phyloP scores from a whole-genome alignment of 2,888 invertebrate genomes.

The Minunthozetes semirufus region DNA sequence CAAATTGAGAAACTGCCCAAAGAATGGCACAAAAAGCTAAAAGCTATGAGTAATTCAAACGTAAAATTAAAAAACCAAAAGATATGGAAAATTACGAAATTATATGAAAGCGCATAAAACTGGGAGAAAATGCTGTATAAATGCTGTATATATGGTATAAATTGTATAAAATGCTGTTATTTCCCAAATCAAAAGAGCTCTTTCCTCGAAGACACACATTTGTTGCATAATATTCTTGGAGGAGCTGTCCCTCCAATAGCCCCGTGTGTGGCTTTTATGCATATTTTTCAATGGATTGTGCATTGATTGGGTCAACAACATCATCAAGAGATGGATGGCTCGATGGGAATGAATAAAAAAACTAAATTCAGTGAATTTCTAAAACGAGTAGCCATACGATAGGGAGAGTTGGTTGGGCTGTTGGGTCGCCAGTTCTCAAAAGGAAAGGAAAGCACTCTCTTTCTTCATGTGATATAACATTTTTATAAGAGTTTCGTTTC shows the following conservation, averaged over 20 bases:
- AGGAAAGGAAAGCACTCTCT: background rate
- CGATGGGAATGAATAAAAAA: constrained; percentile 28
- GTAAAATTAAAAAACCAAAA: too few species aligned
- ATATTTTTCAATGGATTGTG: background rate
- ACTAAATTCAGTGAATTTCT: background rate
- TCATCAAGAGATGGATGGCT: constrained; percentile 31
- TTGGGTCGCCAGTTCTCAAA: background rate
- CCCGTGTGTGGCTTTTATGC: background rate
- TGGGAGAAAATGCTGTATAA: too few species aligned
- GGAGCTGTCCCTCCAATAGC: constrained; percentile 20
- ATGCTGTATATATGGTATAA: too few species aligned
- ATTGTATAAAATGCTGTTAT: too few species aligned
- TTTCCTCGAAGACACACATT: constrained; percentile 8
- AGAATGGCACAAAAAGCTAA: constrained; percentile 1
- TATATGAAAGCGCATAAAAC: background rate
- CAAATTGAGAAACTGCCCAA: constrained; percentile 14
- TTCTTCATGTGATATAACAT: background rate
- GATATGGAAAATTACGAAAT: background rate
- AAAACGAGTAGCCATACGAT: constrained; percentile 4
- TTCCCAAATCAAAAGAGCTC: too few species aligned
- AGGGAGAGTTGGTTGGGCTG: background rate
- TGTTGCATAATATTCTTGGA: constrained; percentile 19
- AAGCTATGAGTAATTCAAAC: background rate
- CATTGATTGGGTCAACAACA: constrained; percentile 30
- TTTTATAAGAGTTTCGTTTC: background rate